These are phyloP conservation scores for Ptychodera flava DNA, from an alignment of 35 echinoderm and acorn worm species.

Conservation along the genomic window DNA sequence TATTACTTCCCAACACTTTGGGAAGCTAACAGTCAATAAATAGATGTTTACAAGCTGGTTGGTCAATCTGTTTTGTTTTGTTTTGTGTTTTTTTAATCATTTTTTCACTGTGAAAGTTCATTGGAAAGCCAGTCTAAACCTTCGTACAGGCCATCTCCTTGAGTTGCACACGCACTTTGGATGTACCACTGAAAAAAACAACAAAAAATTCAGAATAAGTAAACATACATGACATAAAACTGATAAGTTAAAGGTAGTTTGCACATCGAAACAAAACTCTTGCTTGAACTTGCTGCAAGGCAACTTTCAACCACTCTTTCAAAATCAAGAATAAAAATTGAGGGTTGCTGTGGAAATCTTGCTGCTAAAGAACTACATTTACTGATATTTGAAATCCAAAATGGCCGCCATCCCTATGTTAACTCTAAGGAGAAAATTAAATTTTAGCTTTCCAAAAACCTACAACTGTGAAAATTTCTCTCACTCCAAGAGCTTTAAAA, in stretches of 20 bases:
- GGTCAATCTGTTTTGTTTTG: too few relatives aligned
- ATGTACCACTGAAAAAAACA: constrained; percentile 58
- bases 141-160: constrained; percentile 78
- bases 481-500: too few relatives aligned
- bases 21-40: too few relatives aligned
- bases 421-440: too few relatives aligned
- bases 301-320: too few relatives aligned
- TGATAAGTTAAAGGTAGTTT: background rate
- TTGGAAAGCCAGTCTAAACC: constrained; percentile 88
- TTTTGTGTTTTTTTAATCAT: too few relatives aligned
- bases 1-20: too few relatives aligned
- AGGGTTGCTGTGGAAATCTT: background rate
- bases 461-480: background rate
- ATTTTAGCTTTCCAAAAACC: background rate
- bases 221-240: background rate
- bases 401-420: too few relatives aligned
- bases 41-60: too few relatives aligned
- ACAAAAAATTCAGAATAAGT: background rate
- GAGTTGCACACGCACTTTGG: constrained; percentile 61
- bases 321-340: too few relatives aligned
- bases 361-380: background rate
- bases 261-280: background rate
- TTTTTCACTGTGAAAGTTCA: constrained; percentile 25
- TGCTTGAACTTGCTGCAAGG: background rate
- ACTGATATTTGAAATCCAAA: too few relatives aligned